These are phyloP conservation scores for Lepisosteus oculatus DNA, from an alignment of 2,113 vertebrate genomes.

Conservation along the genomic window DNA sequence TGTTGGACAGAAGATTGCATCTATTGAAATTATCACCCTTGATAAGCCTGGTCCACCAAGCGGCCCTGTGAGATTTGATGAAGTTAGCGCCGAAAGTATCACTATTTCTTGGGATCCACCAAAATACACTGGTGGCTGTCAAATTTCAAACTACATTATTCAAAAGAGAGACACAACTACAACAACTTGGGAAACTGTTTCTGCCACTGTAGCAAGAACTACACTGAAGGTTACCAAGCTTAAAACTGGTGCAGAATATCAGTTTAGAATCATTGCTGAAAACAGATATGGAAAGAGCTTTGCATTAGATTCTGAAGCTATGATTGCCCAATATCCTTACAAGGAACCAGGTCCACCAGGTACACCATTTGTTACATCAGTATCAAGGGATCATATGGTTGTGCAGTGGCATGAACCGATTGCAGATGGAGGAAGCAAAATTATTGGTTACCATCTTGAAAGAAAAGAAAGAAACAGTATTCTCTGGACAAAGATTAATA, in stretches of 20 bases:
- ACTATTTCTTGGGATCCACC: conserved; percentile 92
- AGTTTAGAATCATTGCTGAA: conserved; percentile 96
- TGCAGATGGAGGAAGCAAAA: conserved; percentile 83
- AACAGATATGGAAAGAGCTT: conserved; percentile 94
- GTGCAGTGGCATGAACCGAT: conserved; percentile 95
- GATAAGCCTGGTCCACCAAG: conserved; percentile 92
- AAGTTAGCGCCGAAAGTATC: conserved; percentile 89
- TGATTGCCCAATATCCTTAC: conserved; percentile 92
- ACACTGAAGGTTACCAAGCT: conserved; percentile 84
- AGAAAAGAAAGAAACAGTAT: conserved; percentile 97
- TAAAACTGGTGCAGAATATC: conserved; percentile 94
- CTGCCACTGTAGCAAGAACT: conserved; percentile 84
- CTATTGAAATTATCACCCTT: conserved; percentile 86
- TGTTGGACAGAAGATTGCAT: conserved; percentile 82
- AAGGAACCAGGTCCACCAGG: conserved; percentile 95
- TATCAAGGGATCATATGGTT: conserved; percentile 87
- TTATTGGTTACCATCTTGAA: conserved; percentile 95
- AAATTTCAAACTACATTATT: conserved; percentile 94
- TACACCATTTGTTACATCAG: conserved; percentile 82
- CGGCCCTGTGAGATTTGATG: conserved; percentile 91
- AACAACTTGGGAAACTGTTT: conserved; percentile 87
- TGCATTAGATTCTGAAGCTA: conserved; percentile 79
- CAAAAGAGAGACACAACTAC: conserved; percentile 94
- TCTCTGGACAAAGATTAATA: conserved; percentile 93
- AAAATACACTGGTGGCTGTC: conserved; percentile 83